These are phyloP conservation scores for Mormyrus iriodes DNA, from an alignment of 2,113 vertebrate species.

Conservation along the genomic window DNA sequence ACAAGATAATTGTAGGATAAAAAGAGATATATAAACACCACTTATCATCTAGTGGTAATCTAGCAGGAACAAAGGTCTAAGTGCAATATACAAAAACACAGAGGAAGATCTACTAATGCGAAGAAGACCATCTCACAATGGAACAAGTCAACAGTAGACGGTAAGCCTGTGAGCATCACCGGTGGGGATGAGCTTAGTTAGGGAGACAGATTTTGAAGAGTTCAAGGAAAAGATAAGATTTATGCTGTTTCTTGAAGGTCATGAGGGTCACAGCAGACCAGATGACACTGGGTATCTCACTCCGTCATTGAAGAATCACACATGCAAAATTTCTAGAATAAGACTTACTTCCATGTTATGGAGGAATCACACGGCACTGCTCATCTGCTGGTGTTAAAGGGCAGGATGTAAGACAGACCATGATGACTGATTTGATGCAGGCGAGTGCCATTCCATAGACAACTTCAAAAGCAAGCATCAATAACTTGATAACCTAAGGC, in stretches of 20 bases:
- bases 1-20: neutral
- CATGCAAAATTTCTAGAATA: neutral
- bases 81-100: neutral
- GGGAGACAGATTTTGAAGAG: neutral
- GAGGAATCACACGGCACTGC: neutral
- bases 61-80: neutral
- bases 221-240: neutral
- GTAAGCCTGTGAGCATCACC: neutral
- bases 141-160: neutral
- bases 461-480: neutral
- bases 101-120: neutral
- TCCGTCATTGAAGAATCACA: neutral
- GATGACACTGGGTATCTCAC: neutral
- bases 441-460: neutral
- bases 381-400: neutral
- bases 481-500: neutral
- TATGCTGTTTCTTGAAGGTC: neutral
- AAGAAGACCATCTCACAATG: neutral
- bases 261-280: neutral
- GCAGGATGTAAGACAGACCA: neutral
- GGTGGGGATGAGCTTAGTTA: neutral
- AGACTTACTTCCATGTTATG: neutral
- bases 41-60: neutral
- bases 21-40: neutral
- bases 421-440: neutral